Conservation (phyloP, 2,113 vertebrate species). For the Chiloscyllium plagiosum region DNA sequence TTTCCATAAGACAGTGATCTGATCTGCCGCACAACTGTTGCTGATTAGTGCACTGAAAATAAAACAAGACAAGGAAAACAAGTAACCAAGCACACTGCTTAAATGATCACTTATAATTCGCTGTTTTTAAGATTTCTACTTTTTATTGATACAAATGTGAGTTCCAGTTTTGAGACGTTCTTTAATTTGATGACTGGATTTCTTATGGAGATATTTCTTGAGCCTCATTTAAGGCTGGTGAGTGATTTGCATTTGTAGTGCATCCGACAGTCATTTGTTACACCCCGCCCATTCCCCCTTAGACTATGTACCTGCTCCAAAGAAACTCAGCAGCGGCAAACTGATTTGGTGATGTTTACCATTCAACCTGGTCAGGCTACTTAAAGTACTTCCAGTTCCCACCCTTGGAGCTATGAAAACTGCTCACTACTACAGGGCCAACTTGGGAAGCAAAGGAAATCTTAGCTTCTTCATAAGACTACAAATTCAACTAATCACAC, state of each 20-base stretch:
- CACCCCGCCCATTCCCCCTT: no score
- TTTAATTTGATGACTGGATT: not conserved
- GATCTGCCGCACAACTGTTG: not conserved
- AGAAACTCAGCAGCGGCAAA: no score
- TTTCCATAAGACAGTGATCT: not conserved
- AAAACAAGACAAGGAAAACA: not conserved
- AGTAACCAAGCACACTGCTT: not conserved
- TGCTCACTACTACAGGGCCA: no score
- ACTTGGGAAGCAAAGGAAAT: no score
- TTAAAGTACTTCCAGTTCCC: no score
- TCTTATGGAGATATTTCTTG: not conserved
- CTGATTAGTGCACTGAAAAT: not conserved
- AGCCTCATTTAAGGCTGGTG: not conserved
- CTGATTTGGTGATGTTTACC: no score
- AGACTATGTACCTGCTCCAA: no score
- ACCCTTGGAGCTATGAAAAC: no score
- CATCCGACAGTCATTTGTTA: not conserved
- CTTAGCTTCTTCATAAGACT: no score
- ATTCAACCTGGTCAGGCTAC: no score
- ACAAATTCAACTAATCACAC: no score
- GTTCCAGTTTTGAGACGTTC: not conserved
- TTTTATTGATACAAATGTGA: not conserved
- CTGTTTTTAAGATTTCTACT: not conserved
- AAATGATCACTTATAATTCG: not conserved
- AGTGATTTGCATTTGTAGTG: not conserved